Conservation (phyloP, 2,113 vertebrate genomes). For the Sprattus sprattus region DNA sequence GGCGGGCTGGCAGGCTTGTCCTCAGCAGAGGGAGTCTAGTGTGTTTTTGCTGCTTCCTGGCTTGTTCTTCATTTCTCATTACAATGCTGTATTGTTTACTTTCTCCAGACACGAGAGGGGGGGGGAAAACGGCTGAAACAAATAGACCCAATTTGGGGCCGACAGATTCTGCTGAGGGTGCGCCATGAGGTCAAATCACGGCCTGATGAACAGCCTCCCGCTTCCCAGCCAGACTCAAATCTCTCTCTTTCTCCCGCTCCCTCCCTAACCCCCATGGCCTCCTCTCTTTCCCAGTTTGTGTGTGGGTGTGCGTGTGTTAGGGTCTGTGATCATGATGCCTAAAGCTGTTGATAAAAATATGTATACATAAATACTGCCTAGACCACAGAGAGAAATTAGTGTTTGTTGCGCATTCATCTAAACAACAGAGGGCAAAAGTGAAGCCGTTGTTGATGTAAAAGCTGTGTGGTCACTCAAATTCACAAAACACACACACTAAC, state of each 20-base stretch:
- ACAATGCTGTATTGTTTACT: slow-evolving; percentile 62
- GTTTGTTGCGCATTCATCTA: slow-evolving; percentile 6
- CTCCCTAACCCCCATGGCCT: not conserved
- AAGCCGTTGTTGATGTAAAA: not conserved
- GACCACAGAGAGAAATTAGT: not conserved
- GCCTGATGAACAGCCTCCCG: slow-evolving; percentile 43
- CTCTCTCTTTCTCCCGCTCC: not conserved
- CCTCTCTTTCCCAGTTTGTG: not conserved
- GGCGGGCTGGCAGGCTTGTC: slow-evolving; percentile 63
- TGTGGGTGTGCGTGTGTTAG: not conserved
- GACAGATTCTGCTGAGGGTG: slow-evolving; percentile 53
- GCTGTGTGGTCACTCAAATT: not conserved
- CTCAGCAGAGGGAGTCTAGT: slow-evolving; percentile 43
- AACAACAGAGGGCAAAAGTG: not conserved
- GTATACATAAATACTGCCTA: not conserved
- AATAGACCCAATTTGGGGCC: slow-evolving; percentile 56
- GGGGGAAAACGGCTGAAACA: slow-evolving; percentile 51
- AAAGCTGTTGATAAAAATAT: slow-evolving; percentile 7
- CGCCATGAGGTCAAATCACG: slow-evolving; percentile 52
- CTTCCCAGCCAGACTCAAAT: not conserved
- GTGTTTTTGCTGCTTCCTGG: slow-evolving; percentile 52
- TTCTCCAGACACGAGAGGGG: slow-evolving; percentile 48
- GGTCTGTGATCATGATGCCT: not conserved
- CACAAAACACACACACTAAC: too few relatives aligned
- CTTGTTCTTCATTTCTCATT: slow-evolving; percentile 58